Evolutionary conservation across 2,113 vertebrate species (phyloP).

Genomic region (Aphyosemion australe): DNA sequence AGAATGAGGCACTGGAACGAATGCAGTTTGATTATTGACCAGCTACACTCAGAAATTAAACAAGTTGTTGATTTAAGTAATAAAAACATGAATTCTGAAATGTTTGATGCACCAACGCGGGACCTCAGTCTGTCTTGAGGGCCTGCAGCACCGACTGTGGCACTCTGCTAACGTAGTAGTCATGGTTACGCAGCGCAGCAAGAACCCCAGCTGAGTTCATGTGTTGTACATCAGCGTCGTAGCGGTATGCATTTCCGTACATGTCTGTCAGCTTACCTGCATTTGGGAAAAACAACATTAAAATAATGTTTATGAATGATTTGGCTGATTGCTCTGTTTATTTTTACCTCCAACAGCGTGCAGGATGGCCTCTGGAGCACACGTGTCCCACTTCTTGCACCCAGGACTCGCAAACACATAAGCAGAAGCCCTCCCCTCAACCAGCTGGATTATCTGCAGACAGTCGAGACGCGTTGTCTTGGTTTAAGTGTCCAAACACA

Average conservation of each 20-base stretch:
- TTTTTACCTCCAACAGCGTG: constrained; percentile 92
- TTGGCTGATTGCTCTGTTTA: background rate
- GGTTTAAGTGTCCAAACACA: no score
- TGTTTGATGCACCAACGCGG: background rate
- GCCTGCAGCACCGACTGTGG: constrained; percentile 86
- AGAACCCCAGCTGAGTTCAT: constrained; percentile 96
- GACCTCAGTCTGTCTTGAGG: constrained; percentile 70
- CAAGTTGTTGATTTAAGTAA: background rate
- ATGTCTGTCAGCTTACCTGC: constrained; percentile 94
- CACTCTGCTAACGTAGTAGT: constrained; percentile 89
- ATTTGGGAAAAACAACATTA: background rate
- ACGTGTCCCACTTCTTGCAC: constrained; percentile 98
- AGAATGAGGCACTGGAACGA: background rate
- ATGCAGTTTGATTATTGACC: background rate
- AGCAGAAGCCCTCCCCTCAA: constrained; percentile 95
- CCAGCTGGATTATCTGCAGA: constrained; percentile 90
- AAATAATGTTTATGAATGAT: background rate
- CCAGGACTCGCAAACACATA: constrained; percentile 97
- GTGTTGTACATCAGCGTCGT: constrained; percentile 91
- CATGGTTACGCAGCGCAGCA: constrained; percentile 87
- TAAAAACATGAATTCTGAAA: background rate
- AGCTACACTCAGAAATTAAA: constrained; percentile 2
- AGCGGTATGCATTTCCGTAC: constrained; percentile 86
- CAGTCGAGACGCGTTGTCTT: background rate
- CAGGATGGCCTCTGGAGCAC: constrained; percentile 93